Base-by-base conservation (phyloP, 1,140 invertebrate species). In the Drosophila miranda region DNA sequence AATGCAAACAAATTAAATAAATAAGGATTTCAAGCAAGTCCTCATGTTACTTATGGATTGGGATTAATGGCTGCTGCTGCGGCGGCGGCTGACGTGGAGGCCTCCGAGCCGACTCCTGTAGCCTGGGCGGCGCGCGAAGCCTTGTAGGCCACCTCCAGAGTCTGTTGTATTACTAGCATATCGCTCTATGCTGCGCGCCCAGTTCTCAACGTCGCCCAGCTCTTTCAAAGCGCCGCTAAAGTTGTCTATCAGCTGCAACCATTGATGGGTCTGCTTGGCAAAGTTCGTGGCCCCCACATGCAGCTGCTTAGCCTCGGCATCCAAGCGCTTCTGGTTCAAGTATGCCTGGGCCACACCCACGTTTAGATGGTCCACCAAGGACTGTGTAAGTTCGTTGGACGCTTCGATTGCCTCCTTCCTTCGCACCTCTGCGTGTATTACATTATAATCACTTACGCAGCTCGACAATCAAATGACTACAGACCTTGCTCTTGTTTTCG, bases 171-270 rank as follows among this genome's bases (percentile, higher is more conserved):
- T 0, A 96, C 96, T 91, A 95, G 94, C 95, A 99, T 98, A 91
- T 99, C 99, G 50, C 92, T 99, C 98, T 77, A 99, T 99, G 71
- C 96, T 98, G 74, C 95, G 94, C 0, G 98, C 97, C 98, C 98
- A 99, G 92, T 99, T 99, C 91, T 99, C 98, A 7, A 99, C 98
- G 93, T 99, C 98, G 9, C 99, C 99, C 49, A 99, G 95, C 93
- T 99, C 98, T 50, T 99, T 99, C 0, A 99, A 91, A 1, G 98
- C 95, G 90, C 97, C 96, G 77, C 98, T 99, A 80, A 99, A 99
- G 60, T 96, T 96, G 91, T 99, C 98, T 4, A 99, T 96, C 30
- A 99, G 92, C 75, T 95, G 95, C 1, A 99, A 91, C 98, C 98
- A 99, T 78, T 98, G 97, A 75, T 98, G 95, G 2, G 98, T 99